phyloP scores from a whole-genome alignment of 2,888 invertebrate species.

The Erynnis tages region DNA sequence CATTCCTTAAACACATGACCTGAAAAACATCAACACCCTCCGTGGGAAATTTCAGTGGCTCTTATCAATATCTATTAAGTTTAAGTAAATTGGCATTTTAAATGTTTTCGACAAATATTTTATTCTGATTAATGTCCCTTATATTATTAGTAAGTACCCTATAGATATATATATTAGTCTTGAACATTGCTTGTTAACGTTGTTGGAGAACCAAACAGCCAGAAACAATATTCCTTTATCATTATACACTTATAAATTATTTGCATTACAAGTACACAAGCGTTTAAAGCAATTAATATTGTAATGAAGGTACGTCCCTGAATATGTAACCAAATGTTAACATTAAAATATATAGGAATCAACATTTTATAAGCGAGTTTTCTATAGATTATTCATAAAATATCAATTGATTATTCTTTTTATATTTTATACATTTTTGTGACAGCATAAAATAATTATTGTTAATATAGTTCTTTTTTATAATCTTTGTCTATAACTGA shows the following conservation, averaged over 20 bases:
- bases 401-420: not conserved
- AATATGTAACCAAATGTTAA: constrained; percentile 15
- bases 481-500: too few species aligned
- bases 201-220: not conserved
- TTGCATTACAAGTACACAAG: not conserved
- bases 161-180: constrained; percentile 1
- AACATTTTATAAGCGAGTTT: constrained; percentile 11
- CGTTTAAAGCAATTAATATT: constrained; percentile 14
- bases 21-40: too few species aligned
- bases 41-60: too few species aligned
- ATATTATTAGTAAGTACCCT: not conserved
- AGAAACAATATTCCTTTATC: not conserved
- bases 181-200: constrained; percentile 1
- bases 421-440: not conserved
- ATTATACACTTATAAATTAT: not conserved
- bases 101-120: constrained; percentile 3
- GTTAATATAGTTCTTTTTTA: too few species aligned
- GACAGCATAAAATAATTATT: not conserved
- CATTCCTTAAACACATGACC: too few species aligned
- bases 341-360: constrained; percentile 22
- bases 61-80: too few species aligned
- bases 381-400: not conserved
- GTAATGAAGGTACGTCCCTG: constrained; percentile 11
- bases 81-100: not conserved
- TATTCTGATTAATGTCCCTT: not conserved